Evolutionary conservation across 2,888 invertebrate species (phyloP).

Genomic region (Ophioninae sp.): DNA sequence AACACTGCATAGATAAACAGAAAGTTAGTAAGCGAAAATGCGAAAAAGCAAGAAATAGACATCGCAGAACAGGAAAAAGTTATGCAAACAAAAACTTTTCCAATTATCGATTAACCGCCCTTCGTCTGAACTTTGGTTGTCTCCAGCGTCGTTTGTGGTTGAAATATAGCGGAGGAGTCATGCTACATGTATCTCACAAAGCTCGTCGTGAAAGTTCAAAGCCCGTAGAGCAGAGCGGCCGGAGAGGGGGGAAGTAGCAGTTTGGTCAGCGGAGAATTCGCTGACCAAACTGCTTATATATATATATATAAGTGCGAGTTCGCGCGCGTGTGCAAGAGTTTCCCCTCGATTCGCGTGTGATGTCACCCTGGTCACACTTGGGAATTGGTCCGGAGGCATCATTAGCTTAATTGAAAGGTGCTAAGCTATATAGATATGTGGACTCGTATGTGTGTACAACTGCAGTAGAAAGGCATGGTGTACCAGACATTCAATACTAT

Average conservation of each 20-base stretch:
- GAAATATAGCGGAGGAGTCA: not conserved
- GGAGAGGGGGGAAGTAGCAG: conserved; percentile 27
- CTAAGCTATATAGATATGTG: not conserved
- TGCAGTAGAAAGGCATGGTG: not conserved
- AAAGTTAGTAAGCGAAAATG: not conserved
- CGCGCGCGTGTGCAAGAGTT: not conserved
- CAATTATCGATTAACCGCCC: conserved; percentile 67
- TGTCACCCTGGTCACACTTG: conserved; percentile 12
- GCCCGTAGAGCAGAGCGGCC: conserved; percentile 40
- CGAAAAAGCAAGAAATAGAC: conserved; percentile 1
- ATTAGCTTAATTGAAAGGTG: conserved; percentile 73
- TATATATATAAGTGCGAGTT: not conserved
- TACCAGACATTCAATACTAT: not conserved
- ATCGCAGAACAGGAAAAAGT: not conserved
- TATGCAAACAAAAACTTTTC: conserved; percentile 58
- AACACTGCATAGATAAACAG: not conserved
- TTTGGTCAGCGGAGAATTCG: conserved; percentile 45
- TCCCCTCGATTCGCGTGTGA: conserved; percentile 23
- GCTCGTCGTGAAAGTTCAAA: conserved; percentile 54
- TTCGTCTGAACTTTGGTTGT: conserved; percentile 50
- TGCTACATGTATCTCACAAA: conserved; percentile 16
- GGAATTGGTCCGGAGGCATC: conserved; percentile 65
- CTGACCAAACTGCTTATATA: conserved; percentile 1
- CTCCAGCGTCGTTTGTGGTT: conserved; percentile 42
- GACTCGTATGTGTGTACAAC: not conserved